These are phyloP conservation scores for Lynx canadensis DNA, from an alignment of 2,113 vertebrate species.

Conservation along the genomic window DNA sequence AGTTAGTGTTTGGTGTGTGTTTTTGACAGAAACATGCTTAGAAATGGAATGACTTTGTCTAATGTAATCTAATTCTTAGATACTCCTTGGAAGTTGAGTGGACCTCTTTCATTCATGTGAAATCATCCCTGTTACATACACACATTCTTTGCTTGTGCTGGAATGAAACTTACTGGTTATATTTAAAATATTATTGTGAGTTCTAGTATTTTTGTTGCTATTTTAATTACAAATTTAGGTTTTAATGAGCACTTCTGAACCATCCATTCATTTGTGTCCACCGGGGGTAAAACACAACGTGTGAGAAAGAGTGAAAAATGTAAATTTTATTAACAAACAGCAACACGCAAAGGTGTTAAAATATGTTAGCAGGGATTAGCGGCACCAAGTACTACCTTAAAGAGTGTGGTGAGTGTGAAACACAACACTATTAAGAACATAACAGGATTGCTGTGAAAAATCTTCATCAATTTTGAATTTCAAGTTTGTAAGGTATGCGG, in stretches of 20 bases:
- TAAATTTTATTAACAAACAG: not conserved
- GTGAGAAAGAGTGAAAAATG: not conserved
- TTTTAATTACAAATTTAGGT: not conserved
- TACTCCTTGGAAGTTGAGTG: not conserved
- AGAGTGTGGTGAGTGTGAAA: not conserved
- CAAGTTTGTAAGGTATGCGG: not conserved
- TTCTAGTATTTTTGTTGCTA: conserved; percentile 14
- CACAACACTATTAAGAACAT: not conserved
- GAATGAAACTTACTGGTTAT: not conserved
- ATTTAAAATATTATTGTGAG: conserved; percentile 25
- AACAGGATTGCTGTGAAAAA: not conserved
- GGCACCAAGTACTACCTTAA: not conserved
- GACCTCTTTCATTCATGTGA: not conserved
- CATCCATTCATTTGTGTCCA: conserved; percentile 26
- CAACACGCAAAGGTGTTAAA: not conserved
- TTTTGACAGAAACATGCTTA: not conserved
- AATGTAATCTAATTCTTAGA: not conserved
- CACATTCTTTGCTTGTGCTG: not conserved
- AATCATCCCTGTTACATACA: not conserved
- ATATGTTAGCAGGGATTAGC: not conserved
- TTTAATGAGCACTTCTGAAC: not conserved
- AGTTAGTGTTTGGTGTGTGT: not conserved
- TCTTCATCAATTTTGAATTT: not conserved
- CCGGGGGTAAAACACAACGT: not conserved
- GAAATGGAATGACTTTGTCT: conserved; percentile 17